Percentiles rank a stretch among this genome's conserved stretches.
Evolutionary conservation across 2,113 vertebrate genomes (phyloP).

Genomic region (Hypomesus transpacificus): DNA sequence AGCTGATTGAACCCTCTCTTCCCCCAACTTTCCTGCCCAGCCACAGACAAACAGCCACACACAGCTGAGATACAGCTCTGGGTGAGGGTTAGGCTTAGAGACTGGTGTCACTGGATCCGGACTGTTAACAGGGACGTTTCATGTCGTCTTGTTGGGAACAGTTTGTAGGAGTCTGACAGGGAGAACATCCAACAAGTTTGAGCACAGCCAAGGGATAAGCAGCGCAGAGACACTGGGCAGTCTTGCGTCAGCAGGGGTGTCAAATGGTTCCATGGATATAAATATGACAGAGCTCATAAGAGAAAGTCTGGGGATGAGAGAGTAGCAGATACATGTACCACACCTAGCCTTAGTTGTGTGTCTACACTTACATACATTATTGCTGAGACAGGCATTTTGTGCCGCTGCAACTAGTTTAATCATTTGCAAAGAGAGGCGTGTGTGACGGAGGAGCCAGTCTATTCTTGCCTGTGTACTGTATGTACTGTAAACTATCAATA

Average conservation of each 20-base stretch:
- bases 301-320: constrained; percentile 57
- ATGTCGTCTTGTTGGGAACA: too few species aligned
- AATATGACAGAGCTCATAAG: constrained; percentile 67
- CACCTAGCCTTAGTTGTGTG: constrained; percentile 57
- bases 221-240: constrained; percentile 30
- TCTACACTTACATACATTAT: constrained; percentile 47
- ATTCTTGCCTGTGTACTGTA: constrained; percentile 1
- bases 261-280: constrained; percentile 67
- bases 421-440: neutral
- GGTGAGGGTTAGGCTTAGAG: too few species aligned
- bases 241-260: constrained; percentile 71
- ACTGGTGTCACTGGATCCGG: neutral
- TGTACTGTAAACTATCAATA: neutral
- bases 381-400: constrained; percentile 58
- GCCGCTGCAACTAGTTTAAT: neutral
- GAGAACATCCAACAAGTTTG: too few species aligned
- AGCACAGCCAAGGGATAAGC: constrained; percentile 2
- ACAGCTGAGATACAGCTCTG: too few species aligned
- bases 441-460: neutral
- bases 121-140: neutral
- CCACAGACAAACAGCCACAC: constrained; percentile 32
- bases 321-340: constrained; percentile 59
- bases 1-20: constrained; percentile 72
- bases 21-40: constrained; percentile 39
- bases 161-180: too few species aligned